These are phyloP conservation scores for Aramus guarauna DNA, from an alignment of 2,113 vertebrate species.

Conservation along the genomic window DNA sequence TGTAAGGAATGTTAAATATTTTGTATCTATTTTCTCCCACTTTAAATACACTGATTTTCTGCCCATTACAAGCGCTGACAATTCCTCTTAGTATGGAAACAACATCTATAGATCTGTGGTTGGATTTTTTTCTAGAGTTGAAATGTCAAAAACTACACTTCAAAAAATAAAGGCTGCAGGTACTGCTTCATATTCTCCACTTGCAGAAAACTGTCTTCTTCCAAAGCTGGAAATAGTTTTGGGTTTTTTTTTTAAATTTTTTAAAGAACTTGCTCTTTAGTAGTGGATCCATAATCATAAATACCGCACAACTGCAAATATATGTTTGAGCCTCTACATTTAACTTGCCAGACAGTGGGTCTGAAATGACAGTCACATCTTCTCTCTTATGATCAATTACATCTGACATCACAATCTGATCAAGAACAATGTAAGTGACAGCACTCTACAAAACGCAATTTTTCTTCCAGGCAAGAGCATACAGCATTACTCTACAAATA, in stretches of 20 bases:
- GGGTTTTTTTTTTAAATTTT: no score
- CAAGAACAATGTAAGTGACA: fast-evolving
- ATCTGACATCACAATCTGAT: neutral
- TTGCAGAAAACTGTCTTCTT: neutral
- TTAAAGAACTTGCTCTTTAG: neutral
- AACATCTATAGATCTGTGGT: neutral
- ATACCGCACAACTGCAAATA: neutral
- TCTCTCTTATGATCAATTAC: neutral
- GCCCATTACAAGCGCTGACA: neutral
- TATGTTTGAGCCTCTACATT: neutral
- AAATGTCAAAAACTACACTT: neutral
- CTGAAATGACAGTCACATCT: neutral
- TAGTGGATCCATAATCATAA: neutral
- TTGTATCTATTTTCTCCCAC: neutral
- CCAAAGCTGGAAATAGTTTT: neutral
- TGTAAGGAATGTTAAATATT: neutral
- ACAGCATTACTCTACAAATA: fast-evolving
- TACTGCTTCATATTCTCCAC: neutral
- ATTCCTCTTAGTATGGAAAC: neutral
- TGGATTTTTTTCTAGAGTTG: neutral
- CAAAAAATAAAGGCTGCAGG: neutral
- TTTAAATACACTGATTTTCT: neutral
- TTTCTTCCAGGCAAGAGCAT: neutral
- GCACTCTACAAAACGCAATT: neutral
- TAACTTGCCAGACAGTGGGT: neutral